These are phyloP conservation scores for Psilanteris sp. DNA, from an alignment of 1,140 invertebrate species.

Conservation along the genomic window DNA sequence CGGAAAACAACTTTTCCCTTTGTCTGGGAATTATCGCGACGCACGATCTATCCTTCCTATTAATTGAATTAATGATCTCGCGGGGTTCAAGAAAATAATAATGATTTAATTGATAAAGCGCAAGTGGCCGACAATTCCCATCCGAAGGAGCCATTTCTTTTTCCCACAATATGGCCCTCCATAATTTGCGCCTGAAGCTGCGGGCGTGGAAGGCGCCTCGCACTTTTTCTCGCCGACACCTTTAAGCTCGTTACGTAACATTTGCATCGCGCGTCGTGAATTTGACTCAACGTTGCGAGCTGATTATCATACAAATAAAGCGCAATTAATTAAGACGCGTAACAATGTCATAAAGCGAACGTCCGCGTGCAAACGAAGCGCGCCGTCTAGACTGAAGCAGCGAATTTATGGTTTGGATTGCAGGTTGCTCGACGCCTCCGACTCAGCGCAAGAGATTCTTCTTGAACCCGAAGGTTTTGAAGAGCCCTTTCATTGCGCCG, in stretches of 20 bases:
- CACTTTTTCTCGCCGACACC: not conserved
- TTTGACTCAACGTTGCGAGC: constrained; percentile 19
- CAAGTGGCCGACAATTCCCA: constrained; percentile 8
- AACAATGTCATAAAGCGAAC: constrained; percentile 25
- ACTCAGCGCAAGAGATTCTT: constrained; percentile 89
- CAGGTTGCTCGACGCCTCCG: constrained; percentile 88
- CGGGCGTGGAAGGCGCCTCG: constrained; percentile 5
- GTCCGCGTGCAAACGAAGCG: constrained; percentile 5
- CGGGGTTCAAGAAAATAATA: too few species aligned
- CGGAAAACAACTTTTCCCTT: not conserved
- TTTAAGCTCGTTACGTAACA: constrained; percentile 27
- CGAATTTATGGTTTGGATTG: constrained; percentile 25
- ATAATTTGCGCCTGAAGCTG: constrained; percentile 15
- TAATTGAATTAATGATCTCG: constrained; percentile 8
- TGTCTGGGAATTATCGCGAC: constrained; percentile 4
- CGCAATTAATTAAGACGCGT: constrained; percentile 50
- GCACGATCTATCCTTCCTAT: constrained; percentile 4
- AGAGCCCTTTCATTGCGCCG: constrained; percentile 84
- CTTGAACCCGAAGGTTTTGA: constrained; percentile 87
- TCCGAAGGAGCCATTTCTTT: constrained; percentile 29
- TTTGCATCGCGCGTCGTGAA: not conserved
- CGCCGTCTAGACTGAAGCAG: not conserved
- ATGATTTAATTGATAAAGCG: constrained; percentile 41
- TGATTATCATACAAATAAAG: constrained; percentile 42
- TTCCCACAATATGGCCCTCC: constrained; percentile 13